Percentiles rank a stretch among this genome's conserved stretches.
Conservation (phyloP, 1,140 invertebrate genomes). For the Saccostrea cuccullata region DNA sequence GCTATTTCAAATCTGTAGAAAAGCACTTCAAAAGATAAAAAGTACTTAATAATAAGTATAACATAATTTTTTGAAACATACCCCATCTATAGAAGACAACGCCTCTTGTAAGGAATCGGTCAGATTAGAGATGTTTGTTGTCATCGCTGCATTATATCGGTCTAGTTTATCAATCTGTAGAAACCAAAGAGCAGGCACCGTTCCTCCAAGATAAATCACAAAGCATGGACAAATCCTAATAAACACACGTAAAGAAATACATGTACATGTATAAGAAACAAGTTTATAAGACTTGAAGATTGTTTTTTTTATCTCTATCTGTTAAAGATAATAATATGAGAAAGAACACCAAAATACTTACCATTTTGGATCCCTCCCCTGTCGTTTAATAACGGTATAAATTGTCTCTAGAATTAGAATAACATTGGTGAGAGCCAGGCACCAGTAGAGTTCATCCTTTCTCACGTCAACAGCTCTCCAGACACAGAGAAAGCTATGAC, state of each 20-base stretch:
- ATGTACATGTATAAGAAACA: too few relatives aligned
- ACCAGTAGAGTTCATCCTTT: conserved; percentile 46
- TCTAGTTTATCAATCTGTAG: conserved; percentile 64
- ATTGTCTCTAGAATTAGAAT: conserved; percentile 47
- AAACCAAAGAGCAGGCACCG: conserved; percentile 68
- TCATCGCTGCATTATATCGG: conserved; percentile 47
- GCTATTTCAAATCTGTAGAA: too few relatives aligned
- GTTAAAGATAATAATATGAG: too few relatives aligned
- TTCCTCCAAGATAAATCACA: conserved; percentile 64
- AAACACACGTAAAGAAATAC: neutral
- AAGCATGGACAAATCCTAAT: conserved; percentile 72
- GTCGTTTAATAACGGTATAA: conserved; percentile 13
- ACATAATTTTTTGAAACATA: neutral
- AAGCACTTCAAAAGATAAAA: too few relatives aligned
- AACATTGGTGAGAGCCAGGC: conserved; percentile 45
- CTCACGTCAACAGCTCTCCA: conserved; percentile 53
- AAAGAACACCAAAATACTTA: conserved; percentile 15
- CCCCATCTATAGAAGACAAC: conserved; percentile 39
- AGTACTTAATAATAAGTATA: neutral
- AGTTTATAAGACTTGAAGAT: too few relatives aligned
- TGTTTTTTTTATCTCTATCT: too few relatives aligned
- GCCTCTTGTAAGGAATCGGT: conserved; percentile 36
- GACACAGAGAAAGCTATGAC: conserved; percentile 53
- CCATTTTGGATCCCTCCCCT: conserved; percentile 58
- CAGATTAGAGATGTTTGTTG: conserved; percentile 42